A percentile compares a stretch with the other conserved stretches of the same genome.
phyloP scores from a whole-genome alignment of 2,113 vertebrate species.

The Ahaetulla prasina region DNA sequence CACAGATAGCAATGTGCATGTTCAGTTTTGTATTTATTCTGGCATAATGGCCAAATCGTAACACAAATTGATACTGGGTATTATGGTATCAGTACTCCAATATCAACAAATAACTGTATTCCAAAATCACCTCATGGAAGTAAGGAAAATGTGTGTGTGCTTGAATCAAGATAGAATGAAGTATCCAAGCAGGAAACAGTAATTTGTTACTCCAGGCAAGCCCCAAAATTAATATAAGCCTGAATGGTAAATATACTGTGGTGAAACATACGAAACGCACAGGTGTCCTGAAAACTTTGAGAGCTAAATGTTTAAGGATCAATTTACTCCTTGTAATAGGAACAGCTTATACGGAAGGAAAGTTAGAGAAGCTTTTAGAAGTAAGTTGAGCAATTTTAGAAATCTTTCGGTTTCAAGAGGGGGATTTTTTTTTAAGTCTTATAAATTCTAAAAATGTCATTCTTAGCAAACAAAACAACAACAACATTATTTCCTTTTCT shows the following conservation, averaged over 20 bases:
- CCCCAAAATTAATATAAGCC: not conserved
- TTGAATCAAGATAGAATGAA: not conserved
- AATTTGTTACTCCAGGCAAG: not conserved
- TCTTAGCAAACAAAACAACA: rapidly evolving
- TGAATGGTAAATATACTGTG: not conserved
- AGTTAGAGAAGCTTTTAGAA: not conserved
- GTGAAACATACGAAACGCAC: not conserved
- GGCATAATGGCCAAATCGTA: not conserved
- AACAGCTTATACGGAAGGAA: not conserved
- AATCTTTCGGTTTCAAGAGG: not conserved
- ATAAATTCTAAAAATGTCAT: not conserved
- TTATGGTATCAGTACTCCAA: not conserved
- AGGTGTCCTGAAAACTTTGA: not conserved
- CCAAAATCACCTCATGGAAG: not conserved
- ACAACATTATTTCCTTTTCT: not conserved
- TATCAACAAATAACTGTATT: not conserved
- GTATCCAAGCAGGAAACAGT: not conserved
- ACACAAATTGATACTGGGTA: not conserved
- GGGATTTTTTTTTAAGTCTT: not conserved
- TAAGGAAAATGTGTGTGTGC: not conserved
- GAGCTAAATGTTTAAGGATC: not conserved
- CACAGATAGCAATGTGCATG: not conserved
- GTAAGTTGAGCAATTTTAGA: not conserved
- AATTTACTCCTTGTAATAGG: not conserved
- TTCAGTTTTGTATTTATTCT: not conserved